Evolutionary conservation across 2,888 invertebrate genomes (phyloP).

Genomic region (Melanchra persicariae): DNA sequence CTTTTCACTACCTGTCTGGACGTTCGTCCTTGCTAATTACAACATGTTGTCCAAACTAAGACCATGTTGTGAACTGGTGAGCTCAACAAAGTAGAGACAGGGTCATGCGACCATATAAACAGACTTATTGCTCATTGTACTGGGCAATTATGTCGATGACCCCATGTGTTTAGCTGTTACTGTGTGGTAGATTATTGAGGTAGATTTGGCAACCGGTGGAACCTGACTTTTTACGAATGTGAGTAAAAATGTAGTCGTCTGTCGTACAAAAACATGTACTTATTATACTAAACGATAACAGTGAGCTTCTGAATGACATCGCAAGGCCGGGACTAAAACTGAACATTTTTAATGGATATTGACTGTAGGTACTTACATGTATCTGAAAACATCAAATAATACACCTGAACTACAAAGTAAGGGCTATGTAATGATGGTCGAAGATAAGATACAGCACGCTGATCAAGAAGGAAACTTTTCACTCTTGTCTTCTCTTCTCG

Average conservation of each 20-base stretch:
- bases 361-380: too few relatives aligned
- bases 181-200: background rate
- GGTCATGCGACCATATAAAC: slow-evolving; percentile 32
- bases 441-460: background rate
- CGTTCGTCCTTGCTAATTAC: slow-evolving; percentile 42
- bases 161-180: background rate
- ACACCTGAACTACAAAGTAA: too few relatives aligned
- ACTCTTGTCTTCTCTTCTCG: background rate
- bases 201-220: background rate
- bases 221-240: background rate
- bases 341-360: too few relatives aligned
- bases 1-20: background rate
- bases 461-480: too few relatives aligned
- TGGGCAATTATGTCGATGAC: slow-evolving; percentile 31
- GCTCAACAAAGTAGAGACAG: slow-evolving; percentile 12
- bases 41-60: slow-evolving; percentile 15
- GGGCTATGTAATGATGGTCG: background rate
- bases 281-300: background rate
- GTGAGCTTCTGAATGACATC: background rate
- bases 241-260: background rate
- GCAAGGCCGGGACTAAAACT: too few relatives aligned
- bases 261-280: too few relatives aligned
- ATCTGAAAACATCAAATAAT: too few relatives aligned
- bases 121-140: slow-evolving; percentile 34
- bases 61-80: slow-evolving; percentile 33